A percentile compares a stretch with the other conserved stretches of the same genome.
Conservation (phyloP, 2,797 vertebrate species). For the Octomys mimax region DNA sequence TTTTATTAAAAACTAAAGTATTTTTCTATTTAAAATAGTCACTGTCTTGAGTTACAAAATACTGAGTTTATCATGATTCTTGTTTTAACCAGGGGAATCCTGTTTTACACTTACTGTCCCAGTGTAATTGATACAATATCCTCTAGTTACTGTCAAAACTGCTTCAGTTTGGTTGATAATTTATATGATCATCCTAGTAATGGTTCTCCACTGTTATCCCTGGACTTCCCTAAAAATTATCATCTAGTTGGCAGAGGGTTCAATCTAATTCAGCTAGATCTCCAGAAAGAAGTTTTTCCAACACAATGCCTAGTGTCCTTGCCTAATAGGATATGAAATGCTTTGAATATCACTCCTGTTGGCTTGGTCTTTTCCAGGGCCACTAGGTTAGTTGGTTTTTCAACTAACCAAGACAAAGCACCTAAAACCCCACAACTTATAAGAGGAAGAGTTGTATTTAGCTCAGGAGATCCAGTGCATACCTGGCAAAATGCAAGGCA, state of each 20-base stretch:
- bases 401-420: background rate
- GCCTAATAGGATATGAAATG: background rate
- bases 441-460: background rate
- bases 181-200: background rate
- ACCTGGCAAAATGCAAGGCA: background rate
- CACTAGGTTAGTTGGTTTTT: background rate
- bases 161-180: background rate
- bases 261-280: background rate
- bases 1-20: background rate
- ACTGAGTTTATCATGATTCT: background rate
- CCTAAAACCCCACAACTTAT: background rate
- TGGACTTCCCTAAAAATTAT: background rate
- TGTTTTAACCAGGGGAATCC: background rate
- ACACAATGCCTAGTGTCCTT: background rate
- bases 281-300: background rate
- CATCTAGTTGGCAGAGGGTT: background rate
- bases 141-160: background rate
- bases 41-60: slow-evolving; percentile 8
- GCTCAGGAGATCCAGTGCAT: background rate
- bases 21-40: background rate
- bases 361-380: background rate
- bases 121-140: background rate
- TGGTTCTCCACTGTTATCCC: background rate
- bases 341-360: background rate
- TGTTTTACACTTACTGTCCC: background rate